Percentiles rank a stretch among this genome's conserved stretches.
Evolutionary conservation across 2,113 vertebrate genomes (phyloP).

Genomic region (Scopus umbretta): DNA sequence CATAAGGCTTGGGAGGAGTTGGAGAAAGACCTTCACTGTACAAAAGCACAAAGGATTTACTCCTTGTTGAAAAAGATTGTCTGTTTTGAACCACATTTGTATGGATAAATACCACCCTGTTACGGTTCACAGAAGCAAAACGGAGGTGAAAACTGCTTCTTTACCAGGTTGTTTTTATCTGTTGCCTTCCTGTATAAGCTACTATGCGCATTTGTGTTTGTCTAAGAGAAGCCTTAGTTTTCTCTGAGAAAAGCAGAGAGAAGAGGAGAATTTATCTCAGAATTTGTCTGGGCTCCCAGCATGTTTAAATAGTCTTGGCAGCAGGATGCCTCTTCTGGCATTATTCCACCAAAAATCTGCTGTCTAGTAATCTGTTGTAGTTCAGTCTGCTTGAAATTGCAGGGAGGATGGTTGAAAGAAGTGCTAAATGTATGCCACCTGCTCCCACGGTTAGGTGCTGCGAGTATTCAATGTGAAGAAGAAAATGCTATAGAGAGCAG

Average conservation of each 20-base stretch:
- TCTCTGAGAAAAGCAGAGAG: neutral
- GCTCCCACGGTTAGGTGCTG: neutral
- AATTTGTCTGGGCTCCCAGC: neutral
- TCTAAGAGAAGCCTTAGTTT: neutral
- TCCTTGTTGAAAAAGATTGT: neutral
- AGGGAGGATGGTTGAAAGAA: neutral
- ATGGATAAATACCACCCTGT: neutral
- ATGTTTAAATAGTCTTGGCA: conserved; percentile 25
- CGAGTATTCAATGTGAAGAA: neutral
- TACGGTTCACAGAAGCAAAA: neutral
- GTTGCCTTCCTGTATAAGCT: neutral
- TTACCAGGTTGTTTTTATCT: neutral
- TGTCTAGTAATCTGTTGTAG: conserved; percentile 15
- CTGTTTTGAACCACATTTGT: neutral
- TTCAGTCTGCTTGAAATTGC: conserved; percentile 1
- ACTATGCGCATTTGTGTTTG: neutral
- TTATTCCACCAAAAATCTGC: conserved; percentile 10
- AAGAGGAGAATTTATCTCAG: neutral
- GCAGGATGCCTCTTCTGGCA: conserved; percentile 15
- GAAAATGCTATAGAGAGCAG: neutral
- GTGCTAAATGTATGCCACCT: conserved; percentile 2
- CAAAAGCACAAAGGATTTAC: neutral
- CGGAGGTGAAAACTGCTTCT: neutral
- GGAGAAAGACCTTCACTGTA: neutral
- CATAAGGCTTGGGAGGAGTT: neutral